Evolutionary conservation across 2,113 vertebrate genomes (phyloP), one percentile per base, ranked within the genome.

Genomic region (Chionodraco myersi): DNA sequence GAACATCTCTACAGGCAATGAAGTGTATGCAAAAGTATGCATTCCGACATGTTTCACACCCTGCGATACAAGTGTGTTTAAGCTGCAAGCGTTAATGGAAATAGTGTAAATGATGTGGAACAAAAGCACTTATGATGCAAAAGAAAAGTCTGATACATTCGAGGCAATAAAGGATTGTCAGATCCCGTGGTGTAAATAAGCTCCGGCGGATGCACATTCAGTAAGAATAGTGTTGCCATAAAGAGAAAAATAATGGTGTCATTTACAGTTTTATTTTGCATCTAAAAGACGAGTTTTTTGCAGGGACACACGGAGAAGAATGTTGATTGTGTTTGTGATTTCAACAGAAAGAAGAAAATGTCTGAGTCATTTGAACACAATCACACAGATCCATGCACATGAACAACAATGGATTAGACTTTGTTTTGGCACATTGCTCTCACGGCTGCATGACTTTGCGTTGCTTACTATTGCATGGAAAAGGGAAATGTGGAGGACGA

Each of bases 81-180:
- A 77, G 72, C 72, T 41, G 74, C 53, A n/a, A 3, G 30, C 34
- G 12, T 69, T 86, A 81, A 89, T 87, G 88, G 60, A 80, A 64
- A 71, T 44, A 2, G 5, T 54, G 61, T 5, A 80, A 89, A 89
- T 86, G 82, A 77, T 48, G 77, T 60, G 77, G 82, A 86, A 92
- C 89, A n/a, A 69, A 89, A 84, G 0, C 72, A 44, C 69, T 89
- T 76, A 86, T 14, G 49, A 69, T 77, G 76, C 53, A 67, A 66
- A 72, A 53, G 59, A 63, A 76, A 71, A 41, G 34, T 67, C 60
- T 68, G 62, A 82, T 75, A 51, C 58, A 85, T 87, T 74, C 30
- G 10, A 84, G 26, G 66, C 65, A 78, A 83, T 87, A 86, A 86
- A 45, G 53, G 16, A 11, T 34, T 10, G 69, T 66, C 10, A 60